Percentiles rank a stretch among this genome's conserved stretches.
Conservation (phyloP, 64 coral and sea anemone genomes). For the Astreopora myriophthalma region DNA sequence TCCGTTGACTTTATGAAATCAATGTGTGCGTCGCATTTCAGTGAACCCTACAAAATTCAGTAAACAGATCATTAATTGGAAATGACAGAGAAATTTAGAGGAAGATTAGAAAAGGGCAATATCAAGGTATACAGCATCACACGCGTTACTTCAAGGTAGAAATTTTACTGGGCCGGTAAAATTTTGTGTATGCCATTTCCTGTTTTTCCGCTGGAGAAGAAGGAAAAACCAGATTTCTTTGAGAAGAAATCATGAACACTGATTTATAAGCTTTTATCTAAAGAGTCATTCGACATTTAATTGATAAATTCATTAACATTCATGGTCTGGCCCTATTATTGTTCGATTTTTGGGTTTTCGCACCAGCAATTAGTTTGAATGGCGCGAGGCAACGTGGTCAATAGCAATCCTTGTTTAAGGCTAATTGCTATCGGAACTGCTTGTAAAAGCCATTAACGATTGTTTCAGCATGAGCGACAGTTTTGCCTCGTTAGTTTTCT, state of each 20-base stretch:
- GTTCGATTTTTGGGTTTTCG: neutral
- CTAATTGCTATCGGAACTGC: neutral
- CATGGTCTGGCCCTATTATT: neutral
- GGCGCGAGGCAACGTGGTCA: neutral
- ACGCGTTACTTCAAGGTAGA: neutral
- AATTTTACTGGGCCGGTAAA: too few species aligned
- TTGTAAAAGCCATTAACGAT: neutral
- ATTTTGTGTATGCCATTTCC: too few species aligned
- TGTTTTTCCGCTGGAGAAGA: too few species aligned
- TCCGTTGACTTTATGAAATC: too few species aligned
- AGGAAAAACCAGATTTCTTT: too few species aligned
- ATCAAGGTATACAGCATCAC: too few species aligned
- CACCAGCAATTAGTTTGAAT: neutral
- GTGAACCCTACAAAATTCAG: neutral
- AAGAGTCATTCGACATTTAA: neutral
- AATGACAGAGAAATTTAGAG: neutral
- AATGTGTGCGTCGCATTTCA: neutral
- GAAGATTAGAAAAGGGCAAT: too few species aligned
- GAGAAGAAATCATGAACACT: too few species aligned
- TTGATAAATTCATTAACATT: neutral
- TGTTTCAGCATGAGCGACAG: neutral
- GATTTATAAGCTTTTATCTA: neutral
- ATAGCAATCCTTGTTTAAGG: neutral
- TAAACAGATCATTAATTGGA: neutral
- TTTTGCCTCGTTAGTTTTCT: neutral